Conservation (phyloP, 2,888 invertebrate species). For the Drosophila bunnanda region DNA sequence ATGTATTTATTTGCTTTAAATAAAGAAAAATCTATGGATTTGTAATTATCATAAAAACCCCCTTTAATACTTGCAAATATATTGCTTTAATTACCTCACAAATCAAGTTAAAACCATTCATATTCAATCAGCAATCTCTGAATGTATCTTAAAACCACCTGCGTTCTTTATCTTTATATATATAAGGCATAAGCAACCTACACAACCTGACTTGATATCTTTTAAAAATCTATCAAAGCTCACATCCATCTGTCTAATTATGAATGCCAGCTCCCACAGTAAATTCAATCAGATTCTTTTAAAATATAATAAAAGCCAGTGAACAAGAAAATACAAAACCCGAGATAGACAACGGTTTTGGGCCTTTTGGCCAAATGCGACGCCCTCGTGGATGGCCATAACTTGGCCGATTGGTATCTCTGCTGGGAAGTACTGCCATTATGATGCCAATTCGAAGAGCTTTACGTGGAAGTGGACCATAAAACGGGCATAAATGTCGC, state of each 20-base stretch:
- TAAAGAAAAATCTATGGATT: background rate
- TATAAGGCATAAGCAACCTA: background rate
- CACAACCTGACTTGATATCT: slow-evolving; percentile 5
- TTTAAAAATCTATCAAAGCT: slow-evolving; percentile 31
- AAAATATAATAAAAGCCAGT: slow-evolving; percentile 52
- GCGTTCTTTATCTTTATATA: slow-evolving; percentile 10
- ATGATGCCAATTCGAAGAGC: slow-evolving; percentile 75
- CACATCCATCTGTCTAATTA: slow-evolving; percentile 48
- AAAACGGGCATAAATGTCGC: slow-evolving; percentile 76
- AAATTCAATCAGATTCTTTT: slow-evolving; percentile 55
- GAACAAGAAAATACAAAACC: slow-evolving; percentile 29
- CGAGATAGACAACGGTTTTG: slow-evolving; percentile 60
- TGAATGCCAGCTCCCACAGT: slow-evolving; percentile 50
- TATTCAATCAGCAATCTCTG: slow-evolving; percentile 6
- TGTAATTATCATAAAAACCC: background rate
- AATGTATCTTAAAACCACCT: slow-evolving; percentile 8
- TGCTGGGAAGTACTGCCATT: slow-evolving; percentile 79
- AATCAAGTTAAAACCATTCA: background rate
- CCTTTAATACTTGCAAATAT: background rate
- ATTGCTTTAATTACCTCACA: background rate
- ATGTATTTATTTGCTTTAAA: too few relatives aligned
- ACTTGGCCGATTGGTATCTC: slow-evolving; percentile 75
- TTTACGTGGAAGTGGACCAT: slow-evolving; percentile 75
- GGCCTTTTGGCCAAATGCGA: slow-evolving; percentile 73
- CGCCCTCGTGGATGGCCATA: slow-evolving; percentile 66